Base-by-base conservation (phyloP, 2,888 invertebrate species). In the Mythimna impura region DNA sequence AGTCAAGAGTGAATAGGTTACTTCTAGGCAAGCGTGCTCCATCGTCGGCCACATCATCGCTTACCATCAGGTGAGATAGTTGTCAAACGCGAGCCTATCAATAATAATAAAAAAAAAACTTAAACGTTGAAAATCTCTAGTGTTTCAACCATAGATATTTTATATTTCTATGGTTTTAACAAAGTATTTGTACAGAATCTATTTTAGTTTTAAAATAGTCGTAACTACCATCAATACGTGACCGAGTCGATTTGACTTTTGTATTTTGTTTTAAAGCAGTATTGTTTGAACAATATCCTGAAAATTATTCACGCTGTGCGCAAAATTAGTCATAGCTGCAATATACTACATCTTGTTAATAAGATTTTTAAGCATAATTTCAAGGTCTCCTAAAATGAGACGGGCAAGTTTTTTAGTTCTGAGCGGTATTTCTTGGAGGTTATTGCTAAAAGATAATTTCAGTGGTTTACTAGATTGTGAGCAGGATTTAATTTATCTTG, bases 101-200 rank as follows among this genome's bases (percentile, higher is more conserved):
- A n/a, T n/a, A n/a, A n/a, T n/a, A n/a, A n/a, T n/a, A n/a, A n/a
- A n/a, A n/a, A n/a, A n/a, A n/a, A n/a, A n/a, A n/a, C n/a, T 7
- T 7, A 52, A 72, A 66, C 30, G 5, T 40, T 58, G 10, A 61
- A 9, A 61, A 61, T 54, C 36, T 43, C 0, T 12, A 50, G 22
- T 57, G 17, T 22, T 25, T 25, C 25, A 25, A 25, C 25, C 25
- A 25, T 25, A 25, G 25, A 25, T 25, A 25, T 25, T 25, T 25
- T 25, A 25, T 25, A 25, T 25, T 25, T 25, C 25, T 25, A 25
- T 25, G 25, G 25, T 25, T 4, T 10, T 36, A 20, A 65, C 64
- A 81, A 76, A 66, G 57, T 81, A 55, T 60, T 71, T 50, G 72
- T 43, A 68, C 66, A 78, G 34, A 43, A 58, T 62, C 9, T 3